Evolutionary conservation across 1,140 invertebrate genomes (phyloP).

Genomic region (Lordiphosa stackelbergi): DNA sequence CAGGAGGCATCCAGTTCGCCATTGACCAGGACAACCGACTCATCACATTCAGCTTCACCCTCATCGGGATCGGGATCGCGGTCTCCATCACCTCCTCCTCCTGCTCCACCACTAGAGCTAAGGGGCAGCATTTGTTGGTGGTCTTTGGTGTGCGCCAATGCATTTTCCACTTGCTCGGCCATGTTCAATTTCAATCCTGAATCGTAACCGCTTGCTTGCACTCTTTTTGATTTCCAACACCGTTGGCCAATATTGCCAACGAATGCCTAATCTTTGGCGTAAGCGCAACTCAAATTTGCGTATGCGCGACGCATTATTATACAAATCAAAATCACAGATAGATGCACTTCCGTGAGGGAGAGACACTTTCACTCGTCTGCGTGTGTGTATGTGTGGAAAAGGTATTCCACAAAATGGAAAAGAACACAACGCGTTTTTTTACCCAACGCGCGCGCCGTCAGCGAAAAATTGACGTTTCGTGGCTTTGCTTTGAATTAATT

Average conservation of each 20-base stretch:
- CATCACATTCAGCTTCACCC: not conserved
- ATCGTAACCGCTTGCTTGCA: conserved; percentile 10
- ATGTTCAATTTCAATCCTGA: conserved; percentile 24
- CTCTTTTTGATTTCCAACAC: conserved; percentile 23
- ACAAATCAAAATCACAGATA: conserved; percentile 63
- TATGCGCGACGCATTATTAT: conserved; percentile 74
- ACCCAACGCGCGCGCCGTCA: conserved; percentile 57
- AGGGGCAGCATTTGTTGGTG: conserved; percentile 25
- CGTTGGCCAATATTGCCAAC: conserved; percentile 15
- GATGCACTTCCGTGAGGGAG: conserved; percentile 60
- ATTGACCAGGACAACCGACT: conserved; percentile 36
- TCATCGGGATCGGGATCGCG: conserved; percentile 21
- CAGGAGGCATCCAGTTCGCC: conserved; percentile 56
- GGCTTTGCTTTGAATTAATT: conserved; percentile 18
- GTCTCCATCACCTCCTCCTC: conserved; percentile 7
- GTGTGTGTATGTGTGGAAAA: conserved; percentile 36
- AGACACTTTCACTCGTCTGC: conserved; percentile 66
- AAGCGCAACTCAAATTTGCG: conserved; percentile 65
- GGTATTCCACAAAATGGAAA: conserved; percentile 54
- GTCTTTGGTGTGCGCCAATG: conserved; percentile 47
- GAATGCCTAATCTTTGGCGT: conserved; percentile 53
- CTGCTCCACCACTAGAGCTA: conserved; percentile 20
- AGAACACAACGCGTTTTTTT: conserved; percentile 66
- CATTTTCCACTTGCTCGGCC: conserved; percentile 58
- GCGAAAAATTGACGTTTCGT: conserved; percentile 34